Percentiles rank a stretch among this genome's conserved stretches.
Evolutionary conservation across 2,113 vertebrate genomes (phyloP).

Genomic region (Paradisaea rubra): DNA sequence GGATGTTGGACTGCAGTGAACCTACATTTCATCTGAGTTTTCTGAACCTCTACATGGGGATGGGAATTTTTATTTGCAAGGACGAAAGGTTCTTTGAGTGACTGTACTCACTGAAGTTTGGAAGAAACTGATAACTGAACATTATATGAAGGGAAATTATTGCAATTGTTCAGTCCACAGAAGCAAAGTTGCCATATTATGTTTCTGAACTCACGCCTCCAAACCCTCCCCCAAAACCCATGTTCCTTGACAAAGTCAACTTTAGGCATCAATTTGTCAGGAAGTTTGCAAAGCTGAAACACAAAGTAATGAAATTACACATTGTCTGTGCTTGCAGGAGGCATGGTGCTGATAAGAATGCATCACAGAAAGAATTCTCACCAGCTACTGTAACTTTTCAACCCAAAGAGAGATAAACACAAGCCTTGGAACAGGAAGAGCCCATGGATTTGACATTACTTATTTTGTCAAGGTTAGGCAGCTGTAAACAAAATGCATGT

Average conservation of each 20-base stretch:
- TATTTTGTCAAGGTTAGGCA: not conserved
- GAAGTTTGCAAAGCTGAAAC: not conserved
- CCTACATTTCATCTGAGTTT: not conserved
- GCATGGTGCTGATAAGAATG: not conserved
- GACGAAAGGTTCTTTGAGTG: not conserved
- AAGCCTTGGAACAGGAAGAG: not conserved
- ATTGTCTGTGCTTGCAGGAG: not conserved
- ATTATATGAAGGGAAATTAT: not conserved
- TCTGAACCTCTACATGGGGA: not conserved
- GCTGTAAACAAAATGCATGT: not conserved
- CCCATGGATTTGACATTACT: not conserved
- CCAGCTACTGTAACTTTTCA: not conserved
- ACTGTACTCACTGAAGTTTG: not conserved
- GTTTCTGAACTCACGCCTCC: not conserved
- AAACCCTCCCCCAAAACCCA: not conserved
- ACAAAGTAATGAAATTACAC: not conserved
- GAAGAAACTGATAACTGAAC: not conserved
- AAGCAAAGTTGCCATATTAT: not conserved
- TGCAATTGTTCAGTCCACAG: not conserved
- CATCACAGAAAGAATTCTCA: not conserved
- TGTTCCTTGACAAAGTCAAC: not conserved
- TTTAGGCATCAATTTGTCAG: not conserved
- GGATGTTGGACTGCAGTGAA: not conserved
- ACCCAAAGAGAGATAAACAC: not conserved
- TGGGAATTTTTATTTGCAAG: not conserved